Evolutionary conservation across 2,888 invertebrate species (phyloP).

Genomic region (Torymus texanus): DNA sequence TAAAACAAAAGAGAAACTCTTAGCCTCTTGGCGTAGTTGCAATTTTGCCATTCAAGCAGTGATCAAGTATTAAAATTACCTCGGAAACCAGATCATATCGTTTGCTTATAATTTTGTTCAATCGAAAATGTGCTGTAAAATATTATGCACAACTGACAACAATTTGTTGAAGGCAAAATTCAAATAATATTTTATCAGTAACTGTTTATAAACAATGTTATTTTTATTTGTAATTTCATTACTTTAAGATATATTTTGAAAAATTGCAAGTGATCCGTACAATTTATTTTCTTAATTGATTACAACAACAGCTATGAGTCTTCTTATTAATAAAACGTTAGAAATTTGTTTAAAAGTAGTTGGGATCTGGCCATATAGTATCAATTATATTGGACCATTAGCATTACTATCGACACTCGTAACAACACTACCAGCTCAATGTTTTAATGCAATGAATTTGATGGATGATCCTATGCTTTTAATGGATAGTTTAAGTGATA

Average conservation of each 20-base stretch:
- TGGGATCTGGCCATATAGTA: neutral
- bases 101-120: neutral
- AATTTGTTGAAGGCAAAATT: neutral
- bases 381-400: neutral
- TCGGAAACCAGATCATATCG: conserved; percentile 37
- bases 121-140: neutral
- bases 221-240: neutral
- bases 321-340: conserved; percentile 35
- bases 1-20: too few relatives aligned
- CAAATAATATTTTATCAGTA: neutral
- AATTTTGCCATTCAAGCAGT: neutral
- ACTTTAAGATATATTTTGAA: neutral
- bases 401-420: neutral
- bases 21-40: neutral
- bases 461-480: conserved; percentile 15
- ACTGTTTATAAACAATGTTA: neutral
- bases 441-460: neutral
- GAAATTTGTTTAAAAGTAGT: conserved; percentile 28
- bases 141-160: neutral
- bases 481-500: conserved; percentile 40
- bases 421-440: too few relatives aligned
- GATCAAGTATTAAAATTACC: conserved; percentile 27
- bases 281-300: too few relatives aligned
- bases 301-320: conserved; percentile 9
- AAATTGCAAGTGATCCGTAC: neutral